Evolutionary conservation across 2,888 invertebrate species (phyloP), one percentile per base, ranked within the genome.

Genomic region (Xestobium rufovillosum): DNA sequence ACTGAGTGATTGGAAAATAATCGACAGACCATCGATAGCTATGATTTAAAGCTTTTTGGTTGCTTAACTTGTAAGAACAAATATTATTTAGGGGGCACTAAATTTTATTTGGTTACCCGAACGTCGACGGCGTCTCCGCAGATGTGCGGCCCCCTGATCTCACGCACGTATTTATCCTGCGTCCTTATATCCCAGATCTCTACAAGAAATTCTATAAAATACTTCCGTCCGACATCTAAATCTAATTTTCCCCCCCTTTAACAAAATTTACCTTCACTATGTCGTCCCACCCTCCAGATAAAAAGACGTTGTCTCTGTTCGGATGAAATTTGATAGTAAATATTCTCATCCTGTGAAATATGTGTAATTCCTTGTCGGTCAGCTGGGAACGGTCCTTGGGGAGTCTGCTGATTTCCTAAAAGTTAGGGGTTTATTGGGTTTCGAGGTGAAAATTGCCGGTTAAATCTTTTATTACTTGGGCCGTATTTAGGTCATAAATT

Each of bases 111-210:
- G n/a, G n/a, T 3, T 59, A 75, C 76, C 49, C 64, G 68, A 8
- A 74, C 48, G 45, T 76, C 76, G 26, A 76, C 68, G 16, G 72
- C 69, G 40, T 76, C 71, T 34, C 72, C 68, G 49, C 72, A 72
- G 45, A 76, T 65, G 41, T 73, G 63, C 6, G 76, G 73, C 2
- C 75, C 76, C 55, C 70, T 67, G 36, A 77, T 73, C 1, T 70
- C 68, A 57, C 68, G 67, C 8, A 72, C 63, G 39, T 71, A 72
- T 2, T 74, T 75, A 3, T 66, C 57, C 31, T 63, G 56, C 34
- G 69, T 67, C 42, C 76, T 61, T 10, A 60, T 56, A 47, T 76
- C 76, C 76, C 76, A 76, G 37, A 76, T 67, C 76, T 76, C 57
- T 31, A 42, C 42, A 31, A 36, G 29, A 29, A 25, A 6, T 11